These are phyloP conservation scores for Megalurothrips usitatus DNA, from an alignment of 2,888 invertebrate species.

Conservation along the genomic window DNA sequence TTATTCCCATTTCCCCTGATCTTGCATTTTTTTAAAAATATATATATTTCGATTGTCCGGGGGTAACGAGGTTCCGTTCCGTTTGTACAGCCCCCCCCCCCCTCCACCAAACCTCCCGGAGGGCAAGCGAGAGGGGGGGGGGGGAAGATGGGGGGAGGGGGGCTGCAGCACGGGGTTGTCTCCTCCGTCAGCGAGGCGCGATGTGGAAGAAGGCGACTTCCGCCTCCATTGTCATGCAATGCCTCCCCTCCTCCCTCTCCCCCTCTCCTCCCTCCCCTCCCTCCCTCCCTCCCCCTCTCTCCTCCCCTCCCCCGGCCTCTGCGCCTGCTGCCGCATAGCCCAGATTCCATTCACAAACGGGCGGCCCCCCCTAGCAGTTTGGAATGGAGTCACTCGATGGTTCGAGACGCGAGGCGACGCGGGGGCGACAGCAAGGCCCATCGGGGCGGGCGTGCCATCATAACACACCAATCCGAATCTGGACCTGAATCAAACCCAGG, in stretches of 20 bases:
- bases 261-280: background rate
- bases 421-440: background rate
- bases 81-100: background rate
- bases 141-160: background rate
- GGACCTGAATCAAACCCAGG: too few species aligned
- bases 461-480: too few species aligned
- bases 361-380: too few species aligned
- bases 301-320: background rate
- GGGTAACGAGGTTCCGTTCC: background rate
- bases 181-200: conserved; percentile 7
- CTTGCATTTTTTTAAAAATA: too few species aligned
- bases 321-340: too few species aligned
- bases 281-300: background rate
- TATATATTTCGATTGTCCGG: too few species aligned
- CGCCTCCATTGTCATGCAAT: conserved; percentile 13
- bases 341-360: too few species aligned
- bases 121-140: background rate
- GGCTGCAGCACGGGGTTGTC: background rate
- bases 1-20: too few species aligned
- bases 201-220: conserved; percentile 24
- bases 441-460: background rate
- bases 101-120: background rate
- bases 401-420: too few species aligned
- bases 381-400: too few species aligned
- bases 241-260: background rate